Percentiles rank a stretch among this genome's conserved stretches.
Evolutionary conservation across 2,888 invertebrate genomes (phyloP).

Genomic region (Julus scandinavius): DNA sequence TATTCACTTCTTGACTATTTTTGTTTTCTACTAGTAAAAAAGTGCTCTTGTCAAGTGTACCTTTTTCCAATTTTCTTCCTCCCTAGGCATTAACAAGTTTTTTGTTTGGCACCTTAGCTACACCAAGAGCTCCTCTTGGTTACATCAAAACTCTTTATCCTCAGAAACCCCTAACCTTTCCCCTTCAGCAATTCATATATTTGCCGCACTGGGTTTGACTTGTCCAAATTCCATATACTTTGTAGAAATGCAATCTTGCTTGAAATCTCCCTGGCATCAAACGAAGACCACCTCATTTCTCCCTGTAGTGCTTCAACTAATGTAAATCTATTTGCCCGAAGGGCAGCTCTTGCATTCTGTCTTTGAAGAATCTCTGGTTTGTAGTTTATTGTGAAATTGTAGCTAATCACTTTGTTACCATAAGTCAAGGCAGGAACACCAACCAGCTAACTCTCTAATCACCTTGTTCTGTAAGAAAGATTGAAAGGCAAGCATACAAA

Average conservation of each 20-base stretch:
- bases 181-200: background rate
- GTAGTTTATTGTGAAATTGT: background rate
- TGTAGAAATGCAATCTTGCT: background rate
- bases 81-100: background rate
- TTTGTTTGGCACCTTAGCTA: background rate
- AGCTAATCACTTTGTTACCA: background rate
- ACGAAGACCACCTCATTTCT: background rate
- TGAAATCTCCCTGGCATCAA: background rate
- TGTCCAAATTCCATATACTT: background rate
- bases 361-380: background rate
- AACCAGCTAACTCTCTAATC: background rate
- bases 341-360: background rate
- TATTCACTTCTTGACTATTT: background rate
- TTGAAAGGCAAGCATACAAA: background rate
- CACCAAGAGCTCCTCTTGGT: background rate
- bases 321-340: background rate
- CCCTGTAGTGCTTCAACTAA: background rate
- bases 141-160: background rate
- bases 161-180: background rate
- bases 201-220: background rate
- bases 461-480: background rate
- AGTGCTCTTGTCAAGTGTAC: background rate
- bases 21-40: background rate
- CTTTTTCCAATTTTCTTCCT: background rate
- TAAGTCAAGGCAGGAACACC: background rate